Percentiles rank a stretch among this genome's conserved stretches.
Conservation (phyloP, 37 sponge, comb jelly and placozoan genomes). For the Spongia lamella region DNA sequence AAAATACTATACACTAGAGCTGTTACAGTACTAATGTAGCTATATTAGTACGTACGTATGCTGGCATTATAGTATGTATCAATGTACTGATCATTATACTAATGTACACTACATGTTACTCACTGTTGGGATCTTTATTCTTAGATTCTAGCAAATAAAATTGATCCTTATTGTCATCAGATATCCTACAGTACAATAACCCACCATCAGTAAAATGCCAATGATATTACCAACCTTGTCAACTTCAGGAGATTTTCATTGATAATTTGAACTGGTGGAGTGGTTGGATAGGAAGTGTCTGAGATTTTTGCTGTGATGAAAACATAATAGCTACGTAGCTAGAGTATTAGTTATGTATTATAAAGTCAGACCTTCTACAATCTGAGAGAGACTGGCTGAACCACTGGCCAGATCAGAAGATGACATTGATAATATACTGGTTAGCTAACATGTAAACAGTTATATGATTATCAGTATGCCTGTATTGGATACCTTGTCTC, state of each 20-base stretch:
- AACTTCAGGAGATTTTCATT: neutral
- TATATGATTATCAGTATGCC: neutral
- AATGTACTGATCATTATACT: too few relatives aligned
- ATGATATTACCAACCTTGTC: constrained; percentile 13
- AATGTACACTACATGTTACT: too few relatives aligned
- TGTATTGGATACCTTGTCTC: constrained; percentile 69
- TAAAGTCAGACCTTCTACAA: constrained; percentile 60
- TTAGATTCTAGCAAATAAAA: too few relatives aligned
- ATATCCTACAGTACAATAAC: too few relatives aligned
- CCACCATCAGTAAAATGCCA: too few relatives aligned
- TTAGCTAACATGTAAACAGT: constrained; percentile 1
- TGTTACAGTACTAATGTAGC: too few relatives aligned
- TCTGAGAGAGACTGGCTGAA: constrained; percentile 34
- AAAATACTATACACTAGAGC: too few relatives aligned
- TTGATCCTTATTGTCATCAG: too few relatives aligned
- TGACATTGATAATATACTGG: constrained; percentile 26
- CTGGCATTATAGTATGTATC: too few relatives aligned
- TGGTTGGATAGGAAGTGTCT: constrained; percentile 35
- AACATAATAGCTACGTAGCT: neutral
- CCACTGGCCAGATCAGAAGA: constrained; percentile 31
- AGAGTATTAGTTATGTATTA: neutral
- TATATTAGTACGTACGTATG: too few relatives aligned
- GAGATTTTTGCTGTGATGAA: constrained; percentile 52
- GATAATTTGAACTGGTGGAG: constrained; percentile 33
- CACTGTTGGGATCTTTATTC: too few relatives aligned